Conservation (phyloP, 2,113 vertebrate species). For the Trogon melanurus region DNA sequence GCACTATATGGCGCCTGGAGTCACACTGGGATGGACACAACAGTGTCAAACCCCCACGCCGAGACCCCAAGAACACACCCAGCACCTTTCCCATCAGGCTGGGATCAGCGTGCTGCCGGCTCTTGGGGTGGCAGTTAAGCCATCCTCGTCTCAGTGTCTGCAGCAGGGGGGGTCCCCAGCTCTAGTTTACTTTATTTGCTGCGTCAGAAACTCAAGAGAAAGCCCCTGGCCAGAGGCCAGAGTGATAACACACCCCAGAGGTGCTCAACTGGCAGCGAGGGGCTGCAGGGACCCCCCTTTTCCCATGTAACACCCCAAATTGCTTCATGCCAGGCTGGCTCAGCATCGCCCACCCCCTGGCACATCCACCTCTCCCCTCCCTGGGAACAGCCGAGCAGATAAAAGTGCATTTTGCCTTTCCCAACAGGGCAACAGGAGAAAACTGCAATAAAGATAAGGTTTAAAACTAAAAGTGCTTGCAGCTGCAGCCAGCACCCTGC, state of each 20-base stretch:
- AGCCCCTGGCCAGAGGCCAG: background rate
- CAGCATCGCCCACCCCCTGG: background rate
- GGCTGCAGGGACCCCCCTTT: background rate
- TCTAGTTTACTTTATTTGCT: background rate
- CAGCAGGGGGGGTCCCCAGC: background rate
- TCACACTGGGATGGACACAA: fast-evolving
- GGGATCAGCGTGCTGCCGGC: background rate
- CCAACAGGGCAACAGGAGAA: conserved; percentile 1
- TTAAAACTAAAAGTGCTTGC: background rate
- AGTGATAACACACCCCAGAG: background rate
- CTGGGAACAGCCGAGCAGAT: background rate
- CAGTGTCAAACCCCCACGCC: fast-evolving
- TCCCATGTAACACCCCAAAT: background rate
- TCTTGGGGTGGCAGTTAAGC: background rate
- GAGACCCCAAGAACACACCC: too few relatives aligned
- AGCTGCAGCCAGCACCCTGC: background rate
- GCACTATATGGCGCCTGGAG: background rate
- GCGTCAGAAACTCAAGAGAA: background rate
- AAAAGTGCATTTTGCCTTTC: conserved; percentile 7
- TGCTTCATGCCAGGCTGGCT: background rate
- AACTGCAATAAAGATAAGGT: conserved; percentile 65
- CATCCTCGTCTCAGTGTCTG: background rate
- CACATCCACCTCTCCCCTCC: background rate
- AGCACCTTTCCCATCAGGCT: background rate
- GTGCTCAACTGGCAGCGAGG: background rate